Conservation (phyloP, 1,140 invertebrate genomes). For the Drosophila neocordata region DNA sequence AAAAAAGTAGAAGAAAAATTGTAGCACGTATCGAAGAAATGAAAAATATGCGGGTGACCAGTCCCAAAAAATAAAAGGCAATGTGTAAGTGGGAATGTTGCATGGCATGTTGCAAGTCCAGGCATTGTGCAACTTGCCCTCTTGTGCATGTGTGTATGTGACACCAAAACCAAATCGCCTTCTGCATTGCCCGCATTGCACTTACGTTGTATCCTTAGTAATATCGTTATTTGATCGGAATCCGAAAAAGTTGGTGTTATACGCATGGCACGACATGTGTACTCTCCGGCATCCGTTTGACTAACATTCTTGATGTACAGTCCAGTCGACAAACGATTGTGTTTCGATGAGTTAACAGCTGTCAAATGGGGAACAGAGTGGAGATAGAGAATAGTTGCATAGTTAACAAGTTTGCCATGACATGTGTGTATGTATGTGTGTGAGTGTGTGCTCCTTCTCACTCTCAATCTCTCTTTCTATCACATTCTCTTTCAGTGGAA, state of each 20-base stretch:
- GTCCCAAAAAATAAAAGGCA: not conserved
- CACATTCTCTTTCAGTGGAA: not conserved
- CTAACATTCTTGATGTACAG: slow-evolving; percentile 84
- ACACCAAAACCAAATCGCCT: not conserved
- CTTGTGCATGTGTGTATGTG: not conserved
- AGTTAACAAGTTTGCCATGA: slow-evolving; percentile 41
- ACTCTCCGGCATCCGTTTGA: slow-evolving; percentile 84
- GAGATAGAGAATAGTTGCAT: slow-evolving; percentile 20
- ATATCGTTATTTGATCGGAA: slow-evolving; percentile 83
- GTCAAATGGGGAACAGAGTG: not conserved
- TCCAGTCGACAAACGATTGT: slow-evolving; percentile 82
- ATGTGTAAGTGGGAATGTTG: not conserved
- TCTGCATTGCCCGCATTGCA: slow-evolving; percentile 44
- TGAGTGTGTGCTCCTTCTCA: not conserved
- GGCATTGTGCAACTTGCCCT: not conserved
- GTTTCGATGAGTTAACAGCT: slow-evolving; percentile 78
- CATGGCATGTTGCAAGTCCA: slow-evolving; percentile 13
- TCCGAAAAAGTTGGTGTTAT: slow-evolving; percentile 83
- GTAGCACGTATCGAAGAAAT: slow-evolving; percentile 31
- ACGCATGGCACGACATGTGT: slow-evolving; percentile 84
- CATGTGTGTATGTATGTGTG: too few relatives aligned
- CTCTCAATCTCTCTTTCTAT: not conserved
- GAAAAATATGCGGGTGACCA: slow-evolving; percentile 12
- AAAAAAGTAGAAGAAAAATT: not conserved
- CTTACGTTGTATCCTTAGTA: slow-evolving; percentile 85